A percentile compares a stretch with the other conserved stretches of the same genome.
Evolutionary conservation across 2,888 invertebrate species (phyloP).

Genomic region (Sarcophaga caerulescens): DNA sequence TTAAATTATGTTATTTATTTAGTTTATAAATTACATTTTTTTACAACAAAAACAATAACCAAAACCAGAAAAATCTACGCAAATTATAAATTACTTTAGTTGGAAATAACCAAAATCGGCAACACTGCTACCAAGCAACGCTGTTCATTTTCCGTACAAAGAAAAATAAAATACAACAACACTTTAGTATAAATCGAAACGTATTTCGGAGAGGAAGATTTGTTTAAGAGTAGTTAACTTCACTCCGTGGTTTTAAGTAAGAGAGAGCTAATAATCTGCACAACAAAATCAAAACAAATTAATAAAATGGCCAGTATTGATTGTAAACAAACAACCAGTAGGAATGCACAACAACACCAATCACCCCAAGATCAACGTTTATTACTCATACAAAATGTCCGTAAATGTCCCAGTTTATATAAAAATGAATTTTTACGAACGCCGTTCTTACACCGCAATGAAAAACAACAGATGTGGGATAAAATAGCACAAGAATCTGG

Average conservation of each 20-base stretch:
- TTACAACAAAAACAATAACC: too few species aligned
- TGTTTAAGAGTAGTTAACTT: too few species aligned
- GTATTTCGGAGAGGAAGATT: too few species aligned
- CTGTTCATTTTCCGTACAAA: too few species aligned
- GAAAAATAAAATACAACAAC: too few species aligned
- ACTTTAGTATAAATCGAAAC: too few species aligned
- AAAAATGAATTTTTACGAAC: conserved; percentile 58
- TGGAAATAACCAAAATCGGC: too few species aligned
- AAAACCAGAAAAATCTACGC: too few species aligned
- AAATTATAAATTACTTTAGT: too few species aligned
- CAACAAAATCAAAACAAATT: not conserved
- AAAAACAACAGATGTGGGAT: conserved; percentile 65
- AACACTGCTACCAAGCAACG: too few species aligned
- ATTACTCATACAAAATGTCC: conserved; percentile 39
- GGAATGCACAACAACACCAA: conserved; percentile 21
- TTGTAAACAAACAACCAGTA: conserved; percentile 17
- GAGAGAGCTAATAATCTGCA: not conserved
- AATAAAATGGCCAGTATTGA: not conserved
- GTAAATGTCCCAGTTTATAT: conserved; percentile 42
- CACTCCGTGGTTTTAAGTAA: not conserved
- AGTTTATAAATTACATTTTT: too few species aligned
- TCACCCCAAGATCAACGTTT: conserved; percentile 41
- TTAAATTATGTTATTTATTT: too few species aligned
- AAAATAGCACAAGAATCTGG: conserved; percentile 57
- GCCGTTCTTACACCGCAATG: conserved; percentile 51